These are phyloP conservation scores for Sceloporus tristichus DNA, from an alignment of 2,113 vertebrate species.

Conservation along the genomic window DNA sequence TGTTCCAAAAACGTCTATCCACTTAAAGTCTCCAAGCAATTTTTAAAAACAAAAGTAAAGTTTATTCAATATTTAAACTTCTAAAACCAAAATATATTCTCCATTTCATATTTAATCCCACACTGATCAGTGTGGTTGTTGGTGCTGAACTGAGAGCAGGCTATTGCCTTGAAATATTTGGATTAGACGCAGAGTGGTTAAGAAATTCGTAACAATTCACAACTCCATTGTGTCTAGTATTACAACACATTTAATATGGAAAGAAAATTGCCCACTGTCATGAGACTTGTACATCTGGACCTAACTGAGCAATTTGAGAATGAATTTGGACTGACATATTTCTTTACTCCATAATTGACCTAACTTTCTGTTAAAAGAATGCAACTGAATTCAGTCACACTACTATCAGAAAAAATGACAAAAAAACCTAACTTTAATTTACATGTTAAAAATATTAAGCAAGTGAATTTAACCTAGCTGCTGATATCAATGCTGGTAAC, in stretches of 20 bases:
- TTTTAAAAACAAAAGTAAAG: slow-evolving; percentile 32
- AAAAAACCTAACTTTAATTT: neutral
- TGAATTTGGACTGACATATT: neutral
- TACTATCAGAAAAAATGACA: slow-evolving; percentile 2
- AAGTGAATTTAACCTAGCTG: slow-evolving; percentile 46
- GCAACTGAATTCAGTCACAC: neutral
- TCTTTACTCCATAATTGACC: neutral
- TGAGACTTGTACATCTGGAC: slow-evolving; percentile 4
- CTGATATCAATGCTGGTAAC: slow-evolving; percentile 37
- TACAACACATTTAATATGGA: neutral
- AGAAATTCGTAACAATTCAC: neutral
- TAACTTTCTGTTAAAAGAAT: neutral
- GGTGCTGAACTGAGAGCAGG: slow-evolving; percentile 13
- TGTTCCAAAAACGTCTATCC: slow-evolving; percentile 53
- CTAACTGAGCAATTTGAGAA: slow-evolving; percentile 7
- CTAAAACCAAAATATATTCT: slow-evolving; percentile 38
- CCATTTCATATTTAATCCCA: slow-evolving; percentile 24
- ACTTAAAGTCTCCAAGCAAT: slow-evolving; percentile 54
- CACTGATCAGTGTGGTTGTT: neutral
- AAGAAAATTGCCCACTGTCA: slow-evolving; percentile 31
- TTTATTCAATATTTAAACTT: slow-evolving; percentile 42
- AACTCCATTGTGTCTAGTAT: neutral
- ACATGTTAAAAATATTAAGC: slow-evolving; percentile 32
- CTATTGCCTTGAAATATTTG: slow-evolving; percentile 25
- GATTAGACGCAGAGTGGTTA: slow-evolving; percentile 9